Evolutionary conservation across 92 coral and sea anemone species (phyloP), one percentile per base, ranked within the genome.

Genomic region (Paragorgia papillata): DNA sequence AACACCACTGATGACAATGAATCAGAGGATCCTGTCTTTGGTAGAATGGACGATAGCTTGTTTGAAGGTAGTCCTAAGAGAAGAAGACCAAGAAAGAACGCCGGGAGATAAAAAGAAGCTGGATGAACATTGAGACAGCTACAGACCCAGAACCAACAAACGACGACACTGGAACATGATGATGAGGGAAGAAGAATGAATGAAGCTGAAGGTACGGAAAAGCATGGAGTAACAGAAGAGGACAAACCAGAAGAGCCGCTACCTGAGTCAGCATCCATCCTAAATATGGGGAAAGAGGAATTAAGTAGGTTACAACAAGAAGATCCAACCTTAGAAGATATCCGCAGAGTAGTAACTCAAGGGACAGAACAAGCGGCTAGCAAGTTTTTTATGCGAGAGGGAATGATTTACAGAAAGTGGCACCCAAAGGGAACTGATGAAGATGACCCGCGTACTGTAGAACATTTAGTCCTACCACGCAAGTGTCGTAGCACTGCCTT

Each of bases 391-490:
- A 51, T 5, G 19, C 20, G 58, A 51, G 58, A 51, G 6, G 58
- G 58, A 51, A 3, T 51, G 6, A 3, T 17, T 22, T 51, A 51
- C 17, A 6, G 58, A 17, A 6, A 51, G 17, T 51, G 58, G 58
- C 58, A 17, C 6, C 21, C 58, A 3, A 51, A 51, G 17, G 58
- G 17, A 7, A 3, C 20, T 22, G 58, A 51, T 7, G 19, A 29
- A 24, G 37, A 59, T 25, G 37, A 28, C 17, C 37, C 66, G 9
- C 18, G 66, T 15, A 17, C 19, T 8, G 24, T 73, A 25, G 66
- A 73, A 26, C 79, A 73, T 41, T 22, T 53, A 20, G 28, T 73
- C 30, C 71, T 73, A 29, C 79, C 65, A 9, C 29, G 28, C 27
- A 67, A 43, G 31, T 75, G 58, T 19, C 79, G 57, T 6, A 57